A percentile compares a stretch with the other conserved stretches of the same genome.
Evolutionary conservation across 2,113 vertebrate species (phyloP).

Genomic region (Notothenia coriiceps): DNA sequence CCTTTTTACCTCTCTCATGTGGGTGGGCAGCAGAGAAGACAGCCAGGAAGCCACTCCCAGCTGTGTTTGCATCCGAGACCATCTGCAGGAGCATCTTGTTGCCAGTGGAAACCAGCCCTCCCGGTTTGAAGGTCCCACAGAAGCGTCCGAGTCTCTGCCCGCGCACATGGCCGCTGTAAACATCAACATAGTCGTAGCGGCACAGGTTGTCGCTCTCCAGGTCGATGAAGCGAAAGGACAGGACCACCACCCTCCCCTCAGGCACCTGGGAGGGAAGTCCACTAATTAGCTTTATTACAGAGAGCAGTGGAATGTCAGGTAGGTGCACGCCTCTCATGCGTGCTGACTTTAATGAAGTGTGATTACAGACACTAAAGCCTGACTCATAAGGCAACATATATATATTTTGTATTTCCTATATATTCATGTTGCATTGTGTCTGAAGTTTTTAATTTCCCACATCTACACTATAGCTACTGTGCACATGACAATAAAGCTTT

Average conservation of each 20-base stretch:
- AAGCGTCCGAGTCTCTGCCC: constrained; percentile 95
- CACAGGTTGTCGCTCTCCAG: constrained; percentile 95
- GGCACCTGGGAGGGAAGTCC: constrained; percentile 87
- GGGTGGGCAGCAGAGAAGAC: constrained; percentile 93
- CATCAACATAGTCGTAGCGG: constrained; percentile 96
- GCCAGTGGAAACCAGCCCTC: constrained; percentile 91
- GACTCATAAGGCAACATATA: too few relatives aligned
- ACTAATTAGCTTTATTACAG: background rate
- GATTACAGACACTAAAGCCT: too few relatives aligned
- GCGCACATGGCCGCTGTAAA: constrained; percentile 89
- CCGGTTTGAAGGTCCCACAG: constrained; percentile 94
- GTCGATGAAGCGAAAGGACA: constrained; percentile 94
- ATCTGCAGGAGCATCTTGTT: constrained; percentile 99
- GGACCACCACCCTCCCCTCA: constrained; percentile 94
- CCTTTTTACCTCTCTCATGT: constrained; percentile 90
- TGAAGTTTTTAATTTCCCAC: too few relatives aligned
- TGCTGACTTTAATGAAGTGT: background rate
- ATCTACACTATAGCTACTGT: too few relatives aligned
- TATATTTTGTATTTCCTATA: too few relatives aligned
- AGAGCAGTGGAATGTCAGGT: background rate
- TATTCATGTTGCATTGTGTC: too few relatives aligned
- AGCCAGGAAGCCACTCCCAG: constrained; percentile 95
- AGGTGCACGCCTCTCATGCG: background rate
- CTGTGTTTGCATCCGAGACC: constrained; percentile 97
- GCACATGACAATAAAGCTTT: too few relatives aligned